These are phyloP conservation scores for Paradisaea rubra DNA, from an alignment of 2,113 vertebrate genomes.

Conservation along the genomic window DNA sequence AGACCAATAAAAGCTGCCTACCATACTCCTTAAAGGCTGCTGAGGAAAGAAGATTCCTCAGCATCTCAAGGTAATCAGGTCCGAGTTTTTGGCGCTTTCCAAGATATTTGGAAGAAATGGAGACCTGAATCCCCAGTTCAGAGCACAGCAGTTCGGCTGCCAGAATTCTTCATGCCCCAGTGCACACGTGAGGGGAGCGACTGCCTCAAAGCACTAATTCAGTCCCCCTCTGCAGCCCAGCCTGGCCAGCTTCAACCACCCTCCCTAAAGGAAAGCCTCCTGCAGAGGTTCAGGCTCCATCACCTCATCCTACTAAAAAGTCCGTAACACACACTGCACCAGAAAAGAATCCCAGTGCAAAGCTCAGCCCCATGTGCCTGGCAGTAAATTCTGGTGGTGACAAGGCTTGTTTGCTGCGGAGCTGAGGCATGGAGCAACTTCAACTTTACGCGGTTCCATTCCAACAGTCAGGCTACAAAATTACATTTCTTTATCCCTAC, in stretches of 20 bases:
- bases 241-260: background rate
- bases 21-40: background rate
- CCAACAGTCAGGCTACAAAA: background rate
- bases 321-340: background rate
- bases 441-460: background rate
- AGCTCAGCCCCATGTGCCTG: background rate
- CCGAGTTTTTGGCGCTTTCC: background rate
- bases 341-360: background rate
- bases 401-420: accelerated
- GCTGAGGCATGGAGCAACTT: background rate
- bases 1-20: background rate
- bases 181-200: background rate
- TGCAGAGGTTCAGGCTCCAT: background rate
- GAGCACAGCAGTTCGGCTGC: background rate
- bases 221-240: background rate
- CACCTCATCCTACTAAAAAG: background rate
- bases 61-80: background rate
- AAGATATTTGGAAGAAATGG: background rate
- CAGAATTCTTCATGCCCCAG: background rate
- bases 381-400: background rate
- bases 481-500: background rate
- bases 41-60: background rate
- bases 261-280: background rate
- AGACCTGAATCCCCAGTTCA: background rate
- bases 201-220: background rate